Evolutionary conservation across 2,113 vertebrate species (phyloP).

Genomic region (Lagopus leucura): DNA sequence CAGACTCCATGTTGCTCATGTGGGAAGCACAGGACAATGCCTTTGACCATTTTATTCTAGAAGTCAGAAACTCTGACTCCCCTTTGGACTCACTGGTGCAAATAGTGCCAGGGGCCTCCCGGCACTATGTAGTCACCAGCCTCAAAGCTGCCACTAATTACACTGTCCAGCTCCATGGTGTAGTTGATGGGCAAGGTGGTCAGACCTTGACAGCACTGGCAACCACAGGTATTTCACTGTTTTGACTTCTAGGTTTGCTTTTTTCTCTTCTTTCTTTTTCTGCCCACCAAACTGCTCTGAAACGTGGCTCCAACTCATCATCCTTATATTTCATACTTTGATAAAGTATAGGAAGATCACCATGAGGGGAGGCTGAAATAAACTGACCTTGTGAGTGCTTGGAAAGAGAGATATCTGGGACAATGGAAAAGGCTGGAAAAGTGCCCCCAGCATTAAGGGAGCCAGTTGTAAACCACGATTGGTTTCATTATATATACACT

Average conservation of each 20-base stretch:
- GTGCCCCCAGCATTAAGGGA: conserved; percentile 66
- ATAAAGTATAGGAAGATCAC: background rate
- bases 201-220: conserved; percentile 79
- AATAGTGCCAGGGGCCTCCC: conserved; percentile 71
- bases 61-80: conserved; percentile 85
- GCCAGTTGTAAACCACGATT: background rate
- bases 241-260: conserved; percentile 9
- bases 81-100: conserved; percentile 81
- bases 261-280: conserved; percentile 8
- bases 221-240: conserved; percentile 83
- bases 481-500: conserved; percentile 68
- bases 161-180: conserved; percentile 83
- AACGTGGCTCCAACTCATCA: background rate
- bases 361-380: background rate
- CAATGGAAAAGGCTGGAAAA: conserved; percentile 25
- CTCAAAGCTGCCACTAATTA: conserved; percentile 85
- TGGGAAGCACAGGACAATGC: conserved; percentile 82
- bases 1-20: conserved; percentile 82
- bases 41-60: conserved; percentile 88
- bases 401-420: background rate
- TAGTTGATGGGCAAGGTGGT: conserved; percentile 74
- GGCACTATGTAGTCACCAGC: conserved; percentile 76
- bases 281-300: conserved; percentile 18
- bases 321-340: background rate
- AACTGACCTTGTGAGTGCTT: background rate